Evolutionary conservation across 2,797 vertebrate species (phyloP), one percentile per base, ranked within the genome.

Genomic region (Characodon lateralis): DNA sequence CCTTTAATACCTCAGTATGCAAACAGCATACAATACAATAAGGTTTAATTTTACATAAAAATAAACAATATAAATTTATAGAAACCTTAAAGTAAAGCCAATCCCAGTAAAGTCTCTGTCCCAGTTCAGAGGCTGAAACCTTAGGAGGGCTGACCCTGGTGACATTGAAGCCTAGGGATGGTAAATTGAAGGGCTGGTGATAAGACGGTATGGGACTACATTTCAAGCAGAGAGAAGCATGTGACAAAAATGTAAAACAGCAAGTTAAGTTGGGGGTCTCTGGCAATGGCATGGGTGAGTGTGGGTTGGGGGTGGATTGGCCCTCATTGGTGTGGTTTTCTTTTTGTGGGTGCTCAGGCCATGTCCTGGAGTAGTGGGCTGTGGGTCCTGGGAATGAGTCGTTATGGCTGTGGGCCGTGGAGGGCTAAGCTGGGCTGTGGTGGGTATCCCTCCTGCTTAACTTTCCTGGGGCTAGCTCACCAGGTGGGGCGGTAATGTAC

Each of bases 211-310:
- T 68, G 39, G 39, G 39, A 43, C 22, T n/a, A 22, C 65, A 43
- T 68, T 68, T 68, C 39, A 68, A 43, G 65, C 65, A 43, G 39
- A 68, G 22, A 68, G 65, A 68, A 24, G 39, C 20, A 43, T 68
- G 65, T 68, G 39, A 43, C 43, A 12, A 68, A 68, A 68, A n/a
- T 68, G 65, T 68, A 68, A 68, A 68, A 18, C 18, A 13, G 39
- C 65, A 63, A 63, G 28, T 63, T 35, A 31, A 4, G 31, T 63
- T 31, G 59, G 59, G 59, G 31, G 61, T 26, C 61, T 35, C 26
- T 63, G 59, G 58, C 28, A n/a, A 16, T 2, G 26, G 59, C 58
- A 61, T 31, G n/a, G 16, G 14, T 13, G 58, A 26, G 13, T 28
- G 13, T 31, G 58, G 14, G 58, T 7, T 43, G 58, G 58, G 28